Base-by-base conservation (phyloP, 1,140 invertebrate species). In the Drosophila aff. region DNA sequence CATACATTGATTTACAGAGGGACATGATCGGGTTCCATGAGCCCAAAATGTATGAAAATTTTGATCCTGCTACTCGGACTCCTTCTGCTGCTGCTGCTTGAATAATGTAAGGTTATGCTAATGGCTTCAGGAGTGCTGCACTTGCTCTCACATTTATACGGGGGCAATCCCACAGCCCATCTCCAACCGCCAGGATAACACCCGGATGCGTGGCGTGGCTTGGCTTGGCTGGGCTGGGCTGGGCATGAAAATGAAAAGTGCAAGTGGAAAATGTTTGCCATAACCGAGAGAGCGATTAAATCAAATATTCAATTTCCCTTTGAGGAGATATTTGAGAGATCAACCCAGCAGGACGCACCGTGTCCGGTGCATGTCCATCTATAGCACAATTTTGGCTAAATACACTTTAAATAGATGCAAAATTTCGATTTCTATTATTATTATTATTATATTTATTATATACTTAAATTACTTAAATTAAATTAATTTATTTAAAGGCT, bases 101-200 rank as follows among this genome's bases (percentile, higher is more conserved):
- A 87, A 87, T 89, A 87, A 87, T 89, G 76, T 78, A 87, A 80
- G 79, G 76, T 77, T 87, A 87, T 87, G 80, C 82, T 87, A 87
- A 65, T 75, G 53, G 46, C 59, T 11, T 1, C 15, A 68, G 74
- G 74, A 69, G 62, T 73, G 55, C 49, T 75, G 67, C 71, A 66
- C 43, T 47, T 72, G 58, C 59, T 38, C 50, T 75, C 61, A 43
- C 67, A 66, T 59, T 79, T 76, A 66, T 23, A 52, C 10, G 3
- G 28, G 16, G 76, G 52, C 2, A 0, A 3, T 1, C 7, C 10
- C 65, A 53, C 40, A 10, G 15, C 6, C 13, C 7, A 4, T 2
- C 26, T 11, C 40, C 8, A 10, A 15, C 5, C 3, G 4, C 1
- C n/a, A 23, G n/a, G 50, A 53, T 36, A 53, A 38, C 28, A 15